A percentile compares a stretch with the other conserved stretches of the same genome.
phyloP scores from a whole-genome alignment of 2,888 invertebrate species.

The Cerastoderma edule region DNA sequence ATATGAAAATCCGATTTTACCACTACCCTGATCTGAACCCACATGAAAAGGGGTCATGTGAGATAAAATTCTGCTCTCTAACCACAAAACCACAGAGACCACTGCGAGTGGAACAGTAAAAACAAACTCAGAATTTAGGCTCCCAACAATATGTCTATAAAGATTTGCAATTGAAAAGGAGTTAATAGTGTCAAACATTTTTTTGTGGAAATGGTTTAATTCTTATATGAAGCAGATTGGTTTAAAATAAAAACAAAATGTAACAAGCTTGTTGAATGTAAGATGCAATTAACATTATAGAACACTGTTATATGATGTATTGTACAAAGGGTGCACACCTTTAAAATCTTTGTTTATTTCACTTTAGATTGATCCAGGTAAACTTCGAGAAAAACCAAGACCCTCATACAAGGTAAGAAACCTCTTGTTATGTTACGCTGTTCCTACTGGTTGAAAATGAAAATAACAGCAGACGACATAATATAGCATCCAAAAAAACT shows the following conservation, averaged over 20 bases:
- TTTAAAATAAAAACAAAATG: not conserved
- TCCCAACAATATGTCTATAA: too few species aligned
- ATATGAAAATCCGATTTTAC: too few species aligned
- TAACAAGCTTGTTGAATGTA: not conserved
- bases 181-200: not conserved
- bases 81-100: too few species aligned
- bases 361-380: conserved; percentile 15
- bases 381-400: conserved; percentile 3
- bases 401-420: conserved; percentile 9
- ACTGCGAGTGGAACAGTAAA: too few species aligned
- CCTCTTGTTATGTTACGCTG: not conserved
- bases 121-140: too few species aligned
- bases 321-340: not conserved
- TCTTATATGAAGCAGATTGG: not conserved
- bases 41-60: too few species aligned
- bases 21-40: too few species aligned
- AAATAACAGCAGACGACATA: not conserved
- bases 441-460: not conserved
- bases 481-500: not conserved
- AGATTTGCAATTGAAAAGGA: too few species aligned
- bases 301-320: not conserved
- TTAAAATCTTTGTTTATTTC: not conserved
- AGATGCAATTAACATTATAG: not conserved
- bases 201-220: not conserved
- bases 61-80: too few species aligned